A percentile compares a stretch with the other conserved stretches of the same genome.
These are phyloP conservation scores for Syrista parreyssii DNA, from an alignment of 2,888 invertebrate genomes.

Conservation along the genomic window DNA sequence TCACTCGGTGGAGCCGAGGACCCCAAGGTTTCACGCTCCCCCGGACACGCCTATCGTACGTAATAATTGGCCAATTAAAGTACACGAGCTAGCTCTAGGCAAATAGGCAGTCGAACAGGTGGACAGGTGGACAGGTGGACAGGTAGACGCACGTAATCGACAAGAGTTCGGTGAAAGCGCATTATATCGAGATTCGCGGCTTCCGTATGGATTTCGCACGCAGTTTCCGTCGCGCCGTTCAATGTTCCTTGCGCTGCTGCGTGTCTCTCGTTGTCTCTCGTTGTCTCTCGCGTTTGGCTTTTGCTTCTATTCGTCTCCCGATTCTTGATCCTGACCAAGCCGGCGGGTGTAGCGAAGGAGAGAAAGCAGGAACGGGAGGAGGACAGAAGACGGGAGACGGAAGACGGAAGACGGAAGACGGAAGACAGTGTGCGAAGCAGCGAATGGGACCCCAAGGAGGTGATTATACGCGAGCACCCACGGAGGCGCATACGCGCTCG, in stretches of 20 bases:
- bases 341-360: slow-evolving; percentile 16
- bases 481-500: not conserved
- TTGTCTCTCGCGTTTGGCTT: slow-evolving; percentile 9
- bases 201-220: no score
- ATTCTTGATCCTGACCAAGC: slow-evolving; percentile 2
- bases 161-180: no score
- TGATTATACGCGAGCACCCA: slow-evolving; percentile 47
- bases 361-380: slow-evolving; percentile 15
- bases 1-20: slow-evolving; percentile 55
- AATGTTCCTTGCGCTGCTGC: not conserved
- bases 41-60: slow-evolving; percentile 55
- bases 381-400: slow-evolving; percentile 22
- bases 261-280: slow-evolving; percentile 4
- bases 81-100: slow-evolving; percentile 38
- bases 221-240: no score
- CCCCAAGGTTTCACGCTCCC: slow-evolving; percentile 64
- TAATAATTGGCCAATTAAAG: slow-evolving; percentile 67
- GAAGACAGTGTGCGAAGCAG: slow-evolving; percentile 44
- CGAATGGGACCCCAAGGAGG: slow-evolving; percentile 62
- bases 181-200: no score
- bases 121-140: no score
- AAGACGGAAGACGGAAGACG: slow-evolving; percentile 23
- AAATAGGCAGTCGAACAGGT: not conserved
- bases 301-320: slow-evolving; percentile 9
- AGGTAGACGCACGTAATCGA: no score